These are phyloP conservation scores for Pedetes capensis DNA, from an alignment of 2,113 vertebrate genomes.

Conservation along the genomic window DNA sequence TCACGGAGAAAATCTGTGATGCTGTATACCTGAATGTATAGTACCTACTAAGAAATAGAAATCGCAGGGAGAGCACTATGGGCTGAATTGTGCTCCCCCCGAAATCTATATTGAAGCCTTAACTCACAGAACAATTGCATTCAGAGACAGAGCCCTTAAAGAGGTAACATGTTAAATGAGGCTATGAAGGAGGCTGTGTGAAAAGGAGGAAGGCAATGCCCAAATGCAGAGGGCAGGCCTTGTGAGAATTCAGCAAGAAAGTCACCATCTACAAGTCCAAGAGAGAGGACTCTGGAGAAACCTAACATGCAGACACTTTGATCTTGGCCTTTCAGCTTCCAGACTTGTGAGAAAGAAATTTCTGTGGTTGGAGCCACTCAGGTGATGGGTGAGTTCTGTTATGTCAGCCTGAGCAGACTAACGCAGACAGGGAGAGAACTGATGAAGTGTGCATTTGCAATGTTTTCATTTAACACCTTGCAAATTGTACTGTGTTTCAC, in stretches of 20 bases:
- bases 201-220: neutral
- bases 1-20: neutral
- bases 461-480: neutral
- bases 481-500: neutral
- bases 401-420: neutral
- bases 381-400: neutral
- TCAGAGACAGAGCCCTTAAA: neutral
- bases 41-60: neutral
- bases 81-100: neutral
- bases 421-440: neutral
- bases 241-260: rapidly evolving
- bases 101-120: neutral
- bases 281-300: neutral
- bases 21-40: neutral
- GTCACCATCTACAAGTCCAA: neutral
- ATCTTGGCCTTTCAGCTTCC: neutral
- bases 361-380: too few relatives aligned
- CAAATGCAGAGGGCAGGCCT: neutral
- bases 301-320: neutral
- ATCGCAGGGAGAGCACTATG: neutral
- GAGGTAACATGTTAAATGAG: neutral
- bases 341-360: neutral
- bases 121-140: neutral
- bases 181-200: neutral
- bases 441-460: neutral